Percentiles rank a stretch among this genome's conserved stretches.
Evolutionary conservation across 1,140 invertebrate species (phyloP).

Genomic region (Pseudachorutes palmiensis): DNA sequence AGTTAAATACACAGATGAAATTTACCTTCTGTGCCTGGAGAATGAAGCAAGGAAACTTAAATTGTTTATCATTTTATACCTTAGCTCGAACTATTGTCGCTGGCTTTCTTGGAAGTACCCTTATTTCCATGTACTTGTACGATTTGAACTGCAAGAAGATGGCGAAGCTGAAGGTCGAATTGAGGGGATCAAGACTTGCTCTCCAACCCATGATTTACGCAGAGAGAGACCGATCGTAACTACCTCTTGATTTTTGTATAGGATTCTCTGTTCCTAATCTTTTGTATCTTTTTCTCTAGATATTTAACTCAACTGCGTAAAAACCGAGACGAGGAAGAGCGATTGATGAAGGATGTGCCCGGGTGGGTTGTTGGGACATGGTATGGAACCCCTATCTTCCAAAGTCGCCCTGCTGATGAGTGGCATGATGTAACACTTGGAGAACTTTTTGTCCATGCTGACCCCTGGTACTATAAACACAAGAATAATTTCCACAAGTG

Average conservation of each 20-base stretch:
- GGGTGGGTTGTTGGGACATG: constrained; percentile 83
- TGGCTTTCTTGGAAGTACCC: constrained; percentile 53
- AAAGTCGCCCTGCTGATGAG: constrained; percentile 47
- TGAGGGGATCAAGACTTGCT: constrained; percentile 61
- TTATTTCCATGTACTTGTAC: constrained; percentile 57
- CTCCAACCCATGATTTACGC: constrained; percentile 66
- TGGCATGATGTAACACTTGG: constrained; percentile 54
- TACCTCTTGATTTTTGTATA: not conserved
- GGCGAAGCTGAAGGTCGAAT: constrained; percentile 56
- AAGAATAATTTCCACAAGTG: not conserved
- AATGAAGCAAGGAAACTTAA: no score
- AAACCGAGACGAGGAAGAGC: constrained; percentile 73
- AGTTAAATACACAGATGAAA: no score
- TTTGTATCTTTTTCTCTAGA: constrained; percentile 40
- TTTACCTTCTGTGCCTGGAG: no score
- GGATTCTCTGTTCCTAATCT: not conserved
- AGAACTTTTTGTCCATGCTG: constrained; percentile 62
- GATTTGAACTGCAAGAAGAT: constrained; percentile 48
- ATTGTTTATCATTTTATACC: no score
- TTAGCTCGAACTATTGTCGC: constrained; percentile 53
- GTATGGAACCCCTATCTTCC: constrained; percentile 71
- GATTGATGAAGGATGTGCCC: constrained; percentile 77
- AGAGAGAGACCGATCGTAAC: constrained; percentile 67
- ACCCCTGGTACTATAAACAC: not conserved
- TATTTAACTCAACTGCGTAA: constrained; percentile 65